Base-by-base conservation (phyloP, 2,888 invertebrate species). In the Agrotis puta region DNA sequence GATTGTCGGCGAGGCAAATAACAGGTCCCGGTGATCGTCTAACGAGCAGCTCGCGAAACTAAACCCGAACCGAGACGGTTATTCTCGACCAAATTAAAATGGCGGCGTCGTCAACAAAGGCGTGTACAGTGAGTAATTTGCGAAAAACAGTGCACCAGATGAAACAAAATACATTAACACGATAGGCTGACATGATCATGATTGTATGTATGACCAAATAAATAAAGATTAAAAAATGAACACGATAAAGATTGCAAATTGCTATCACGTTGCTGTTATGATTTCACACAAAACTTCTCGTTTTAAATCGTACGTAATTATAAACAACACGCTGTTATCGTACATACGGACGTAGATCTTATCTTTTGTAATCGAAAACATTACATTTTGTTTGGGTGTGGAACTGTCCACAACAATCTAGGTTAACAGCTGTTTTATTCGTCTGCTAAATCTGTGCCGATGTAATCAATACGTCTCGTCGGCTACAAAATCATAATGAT, bases 51-150 rank as follows among this genome's bases (percentile, higher is more conserved):
- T 82, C 80, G 86, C 85, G 78, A 86, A 86, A 84, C 86, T 80
- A 82, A 84, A 82, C 58, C 70, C 70, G 75, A 77, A 78, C 74
- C 81, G 83, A 88, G 87, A 88, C 81, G 85, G 79, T 84, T 84
- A 87, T 85, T 88, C 88, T 87, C 85, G 82, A 83, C 87, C 83
- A 89, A 91, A 92, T 92, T 91, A 89, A 91, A 91, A 90, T 88
- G 90, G 90, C 90, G 91, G 89, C 88, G 82, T 65, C 87, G 81
- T 86, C 88, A 89, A 90, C 88, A 90, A 91, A 90, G 88, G 84
- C 64, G 69, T 69, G 50, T 67, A 73, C 70, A 83, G 74, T 67
- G 56, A 75, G 85, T 84, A 84, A 89, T 89, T 91, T 88, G 85
- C 81, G 81, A 85, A 82, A 86, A 86, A 85, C 79, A 77, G 79